A percentile compares a stretch with the other conserved stretches of the same genome.
Conservation (phyloP, 1,140 invertebrate species). For the Papilio glaucus region DNA sequence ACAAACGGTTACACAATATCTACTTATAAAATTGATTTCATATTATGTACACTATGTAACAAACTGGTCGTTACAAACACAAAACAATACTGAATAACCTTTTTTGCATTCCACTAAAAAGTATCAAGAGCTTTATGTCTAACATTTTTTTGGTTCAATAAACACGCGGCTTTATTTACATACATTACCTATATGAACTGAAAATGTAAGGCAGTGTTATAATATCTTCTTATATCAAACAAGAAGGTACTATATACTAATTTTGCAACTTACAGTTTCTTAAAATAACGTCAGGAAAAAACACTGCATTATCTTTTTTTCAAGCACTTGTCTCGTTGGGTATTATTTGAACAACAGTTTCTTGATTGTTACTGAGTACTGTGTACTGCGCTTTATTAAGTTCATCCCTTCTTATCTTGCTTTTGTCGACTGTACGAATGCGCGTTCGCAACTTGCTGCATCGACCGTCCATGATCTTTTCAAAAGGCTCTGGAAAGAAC, state of each 20-base stretch:
- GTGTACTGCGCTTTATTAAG: slow-evolving; percentile 70
- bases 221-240: slow-evolving; percentile 18
- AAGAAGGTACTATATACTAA: not conserved
- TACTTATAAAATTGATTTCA: slow-evolving; percentile 23
- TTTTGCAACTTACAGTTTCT: slow-evolving; percentile 11
- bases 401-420: slow-evolving; percentile 67
- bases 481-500: slow-evolving; percentile 66
- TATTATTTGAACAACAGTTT: slow-evolving; percentile 66
- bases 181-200: not conserved
- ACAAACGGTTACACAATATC: slow-evolving; percentile 27
- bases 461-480: slow-evolving; percentile 69
- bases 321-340: slow-evolving; percentile 35
- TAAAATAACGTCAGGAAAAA: slow-evolving; percentile 5
- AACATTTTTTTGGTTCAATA: slow-evolving; percentile 10
- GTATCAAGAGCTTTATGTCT: not conserved
- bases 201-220: slow-evolving; percentile 20
- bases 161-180: slow-evolving; percentile 13
- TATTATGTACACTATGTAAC: slow-evolving; percentile 30
- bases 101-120: not conserved
- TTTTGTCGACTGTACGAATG: slow-evolving; percentile 66
- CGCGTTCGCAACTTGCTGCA: slow-evolving; percentile 71
- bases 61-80: slow-evolving; percentile 22
- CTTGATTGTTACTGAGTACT: slow-evolving; percentile 56
- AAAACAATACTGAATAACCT: not conserved
- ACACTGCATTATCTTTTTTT: not conserved